A percentile compares a stretch with the other conserved stretches of the same genome.
Conservation (phyloP, 1,140 invertebrate genomes). For the Theocolax elegans region DNA sequence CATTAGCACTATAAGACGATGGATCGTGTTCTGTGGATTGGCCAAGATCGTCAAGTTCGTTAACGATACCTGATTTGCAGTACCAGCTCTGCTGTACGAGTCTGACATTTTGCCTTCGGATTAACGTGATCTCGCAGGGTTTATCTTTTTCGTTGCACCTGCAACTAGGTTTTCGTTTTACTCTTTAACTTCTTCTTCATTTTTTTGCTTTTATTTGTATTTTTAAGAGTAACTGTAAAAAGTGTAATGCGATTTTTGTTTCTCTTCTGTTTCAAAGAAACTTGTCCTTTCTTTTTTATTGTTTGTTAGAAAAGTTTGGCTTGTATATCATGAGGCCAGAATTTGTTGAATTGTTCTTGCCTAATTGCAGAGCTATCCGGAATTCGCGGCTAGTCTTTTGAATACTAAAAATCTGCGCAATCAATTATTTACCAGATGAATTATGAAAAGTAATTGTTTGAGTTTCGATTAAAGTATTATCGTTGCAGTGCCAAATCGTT, state of each 20-base stretch:
- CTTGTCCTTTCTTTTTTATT: conserved; percentile 28
- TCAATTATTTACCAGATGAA: conserved; percentile 40
- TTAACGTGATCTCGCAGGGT: conserved; percentile 41
- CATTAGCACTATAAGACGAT: conserved; percentile 57
- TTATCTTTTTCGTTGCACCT: conserved; percentile 37
- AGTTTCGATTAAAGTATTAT: conserved; percentile 42
- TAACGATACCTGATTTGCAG: conserved; percentile 40
- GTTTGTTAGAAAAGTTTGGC: conserved; percentile 30
- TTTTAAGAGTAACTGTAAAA: conserved; percentile 38
- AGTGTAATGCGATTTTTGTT: conserved; percentile 22
- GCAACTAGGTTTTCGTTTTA: conserved; percentile 37
- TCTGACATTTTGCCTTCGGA: conserved; percentile 37
- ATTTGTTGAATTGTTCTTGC: conserved; percentile 54
- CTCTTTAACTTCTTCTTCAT: conserved; percentile 1
- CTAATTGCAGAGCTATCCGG: conserved; percentile 50
- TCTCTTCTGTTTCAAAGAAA: conserved; percentile 26
- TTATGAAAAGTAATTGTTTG: conserved; percentile 44
- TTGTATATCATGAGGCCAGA: conserved; percentile 23
- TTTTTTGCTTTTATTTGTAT: conserved; percentile 33
- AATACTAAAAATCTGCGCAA: neutral
- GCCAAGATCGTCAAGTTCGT: conserved; percentile 34
- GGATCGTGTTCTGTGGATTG: conserved; percentile 9
- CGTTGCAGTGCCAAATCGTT: conserved; percentile 44
- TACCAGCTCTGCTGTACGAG: conserved; percentile 32
- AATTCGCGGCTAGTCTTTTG: conserved; percentile 49